These are phyloP conservation scores for Dascillus cervinus DNA, from an alignment of 2,888 invertebrate genomes.

Conservation along the genomic window DNA sequence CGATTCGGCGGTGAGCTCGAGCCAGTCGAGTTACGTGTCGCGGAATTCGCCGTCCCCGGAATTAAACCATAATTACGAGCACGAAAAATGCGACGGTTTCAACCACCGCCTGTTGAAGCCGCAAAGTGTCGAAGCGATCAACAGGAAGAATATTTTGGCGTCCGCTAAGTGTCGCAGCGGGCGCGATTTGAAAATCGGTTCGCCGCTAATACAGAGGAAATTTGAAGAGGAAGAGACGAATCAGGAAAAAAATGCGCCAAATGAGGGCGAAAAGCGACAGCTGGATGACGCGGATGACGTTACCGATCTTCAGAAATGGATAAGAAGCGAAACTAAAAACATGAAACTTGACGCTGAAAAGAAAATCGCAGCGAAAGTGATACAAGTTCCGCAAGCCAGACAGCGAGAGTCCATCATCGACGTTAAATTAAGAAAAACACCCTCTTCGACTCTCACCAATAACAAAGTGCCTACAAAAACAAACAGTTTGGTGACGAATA, in stretches of 20 bases:
- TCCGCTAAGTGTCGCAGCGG: conserved; percentile 82
- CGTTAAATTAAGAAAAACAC: not conserved
- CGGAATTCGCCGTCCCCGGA: conserved; percentile 69
- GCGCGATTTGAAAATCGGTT: conserved; percentile 62
- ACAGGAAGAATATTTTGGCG: conserved; percentile 78
- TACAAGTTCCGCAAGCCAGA: not conserved
- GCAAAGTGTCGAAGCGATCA: conserved; percentile 74
- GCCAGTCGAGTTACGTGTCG: conserved; percentile 70
- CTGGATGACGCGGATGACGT: not conserved
- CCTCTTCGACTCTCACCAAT: not conserved
- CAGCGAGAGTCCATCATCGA: not conserved
- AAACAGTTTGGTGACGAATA: not conserved
- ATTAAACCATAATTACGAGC: conserved; percentile 12
- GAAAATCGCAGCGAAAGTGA: not conserved
- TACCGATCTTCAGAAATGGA: not conserved
- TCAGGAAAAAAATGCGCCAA: not conserved
- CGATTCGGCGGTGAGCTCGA: conserved; percentile 82
- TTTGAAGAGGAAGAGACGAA: conserved; percentile 50
- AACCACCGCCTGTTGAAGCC: conserved; percentile 65
- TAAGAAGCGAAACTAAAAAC: not conserved
- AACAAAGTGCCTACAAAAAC: not conserved
- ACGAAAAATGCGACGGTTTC: conserved; percentile 26
- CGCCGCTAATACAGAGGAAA: conserved; percentile 65
- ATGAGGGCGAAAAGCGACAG: not conserved
- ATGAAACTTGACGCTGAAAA: not conserved